Evolutionary conservation across 2,888 invertebrate species (phyloP).

Genomic region (Mesorhabditis sp.): DNA sequence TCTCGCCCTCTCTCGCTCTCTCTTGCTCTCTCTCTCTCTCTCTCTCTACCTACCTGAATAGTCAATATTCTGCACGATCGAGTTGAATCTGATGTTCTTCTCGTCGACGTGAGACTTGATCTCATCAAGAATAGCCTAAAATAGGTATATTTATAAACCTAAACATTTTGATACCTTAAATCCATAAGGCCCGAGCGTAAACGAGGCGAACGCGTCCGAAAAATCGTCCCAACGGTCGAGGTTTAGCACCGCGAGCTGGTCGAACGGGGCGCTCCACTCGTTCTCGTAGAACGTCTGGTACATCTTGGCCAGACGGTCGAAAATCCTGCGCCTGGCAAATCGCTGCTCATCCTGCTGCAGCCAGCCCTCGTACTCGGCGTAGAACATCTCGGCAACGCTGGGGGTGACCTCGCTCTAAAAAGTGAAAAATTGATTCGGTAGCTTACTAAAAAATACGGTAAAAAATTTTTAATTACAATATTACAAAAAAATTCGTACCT

Average conservation of each 20-base stretch:
- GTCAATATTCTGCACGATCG: conserved; percentile 13
- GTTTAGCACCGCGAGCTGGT: conserved; percentile 33
- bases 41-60: conserved; percentile 16
- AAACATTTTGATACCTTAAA: neutral
- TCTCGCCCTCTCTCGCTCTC: neutral
- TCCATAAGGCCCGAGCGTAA: neutral
- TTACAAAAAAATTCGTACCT: neutral
- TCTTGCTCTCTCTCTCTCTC: neutral
- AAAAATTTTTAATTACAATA: too few relatives aligned
- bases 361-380: conserved; percentile 2
- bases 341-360: neutral
- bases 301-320: conserved; percentile 23
- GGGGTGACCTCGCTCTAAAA: neutral
- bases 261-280: conserved; percentile 46
- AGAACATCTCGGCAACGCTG: neutral
- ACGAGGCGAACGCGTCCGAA: neutral
- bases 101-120: conserved; percentile 21
- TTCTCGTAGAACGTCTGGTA: conserved; percentile 36
- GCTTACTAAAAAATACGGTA: too few relatives aligned
- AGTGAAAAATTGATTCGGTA: neutral
- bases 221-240: conserved; percentile 39
- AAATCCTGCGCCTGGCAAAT: conserved; percentile 10
- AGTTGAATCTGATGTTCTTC: neutral
- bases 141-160: neutral
- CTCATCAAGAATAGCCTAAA: conserved; percentile 29